Percentiles rank a stretch among this genome's conserved stretches.
Conservation (phyloP, 2,113 vertebrate species). For the Pantherophis guttatus region DNA sequence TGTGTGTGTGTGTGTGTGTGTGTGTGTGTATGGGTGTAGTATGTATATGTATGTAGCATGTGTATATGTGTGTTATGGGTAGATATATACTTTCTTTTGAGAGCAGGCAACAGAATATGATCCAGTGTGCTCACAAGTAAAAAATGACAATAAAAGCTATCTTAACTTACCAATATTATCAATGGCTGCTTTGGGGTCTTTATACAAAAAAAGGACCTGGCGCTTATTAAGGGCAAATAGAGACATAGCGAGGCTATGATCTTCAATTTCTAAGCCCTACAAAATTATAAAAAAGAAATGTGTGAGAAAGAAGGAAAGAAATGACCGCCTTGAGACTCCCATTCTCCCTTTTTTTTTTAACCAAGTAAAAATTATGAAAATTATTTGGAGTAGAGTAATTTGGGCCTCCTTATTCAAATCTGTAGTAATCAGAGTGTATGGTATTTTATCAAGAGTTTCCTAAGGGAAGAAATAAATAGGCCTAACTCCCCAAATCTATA, state of each 20-base stretch:
- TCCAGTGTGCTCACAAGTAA: no score
- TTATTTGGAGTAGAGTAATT: not conserved
- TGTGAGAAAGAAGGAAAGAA: not conserved
- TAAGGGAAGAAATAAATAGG: no score
- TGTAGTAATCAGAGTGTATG: no score
- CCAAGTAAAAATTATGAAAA: not conserved
- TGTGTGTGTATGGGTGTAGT: no score
- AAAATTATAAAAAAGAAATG: not conserved
- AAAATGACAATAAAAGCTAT: no score
- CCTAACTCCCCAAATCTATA: no score
- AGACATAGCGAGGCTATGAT: not conserved
- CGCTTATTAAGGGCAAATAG: constrained; percentile 59
- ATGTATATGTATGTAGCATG: no score
- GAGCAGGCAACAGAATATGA: no score
- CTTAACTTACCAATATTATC: constrained; percentile 64
- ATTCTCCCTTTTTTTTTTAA: not conserved
- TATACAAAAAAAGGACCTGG: constrained; percentile 64
- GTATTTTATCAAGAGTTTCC: no score
- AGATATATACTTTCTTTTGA: no score
- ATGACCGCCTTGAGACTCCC: not conserved
- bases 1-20: no score
- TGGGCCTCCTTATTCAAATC: not conserved
- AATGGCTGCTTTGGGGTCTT: constrained; percentile 68
- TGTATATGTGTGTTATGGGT: no score
- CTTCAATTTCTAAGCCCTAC: not conserved